A percentile compares a stretch with the other conserved stretches of the same genome.
Evolutionary conservation across 2,797 vertebrate species (phyloP).

Genomic region (Gadopsis marmoratus): DNA sequence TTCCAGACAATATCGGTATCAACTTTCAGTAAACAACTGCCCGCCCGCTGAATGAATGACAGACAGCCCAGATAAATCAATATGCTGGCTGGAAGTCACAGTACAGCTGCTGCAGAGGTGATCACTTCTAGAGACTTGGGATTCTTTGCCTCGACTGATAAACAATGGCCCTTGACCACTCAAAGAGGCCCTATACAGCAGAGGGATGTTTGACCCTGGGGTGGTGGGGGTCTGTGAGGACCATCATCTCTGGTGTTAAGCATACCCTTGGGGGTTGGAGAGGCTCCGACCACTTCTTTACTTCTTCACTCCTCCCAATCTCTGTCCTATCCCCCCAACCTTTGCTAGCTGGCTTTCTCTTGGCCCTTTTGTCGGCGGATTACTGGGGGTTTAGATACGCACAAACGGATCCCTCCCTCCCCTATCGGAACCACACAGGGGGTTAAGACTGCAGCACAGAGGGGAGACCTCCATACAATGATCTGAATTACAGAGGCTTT

Average conservation of each 20-base stretch:
- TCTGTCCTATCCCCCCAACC: constrained; percentile 61
- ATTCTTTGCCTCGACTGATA: constrained; percentile 45
- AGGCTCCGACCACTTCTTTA: constrained; percentile 60
- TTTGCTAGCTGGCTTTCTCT: constrained; percentile 65
- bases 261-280: constrained; percentile 63
- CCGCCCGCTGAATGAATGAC: constrained; percentile 64
- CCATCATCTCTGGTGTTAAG: constrained; percentile 69
- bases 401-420: constrained; percentile 65
- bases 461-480: constrained; percentile 74
- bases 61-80: constrained; percentile 65
- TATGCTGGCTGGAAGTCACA: constrained; percentile 49
- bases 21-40: constrained; percentile 76
- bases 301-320: constrained; percentile 73
- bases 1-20: constrained; percentile 78
- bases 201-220: constrained; percentile 23
- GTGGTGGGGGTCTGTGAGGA: constrained; percentile 33
- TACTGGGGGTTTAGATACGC: constrained; percentile 73
- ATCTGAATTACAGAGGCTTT: constrained; percentile 73
- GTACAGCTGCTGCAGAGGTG: constrained; percentile 43
- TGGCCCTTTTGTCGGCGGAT: constrained; percentile 75
- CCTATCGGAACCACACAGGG: constrained; percentile 73
- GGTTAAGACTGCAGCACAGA: constrained; percentile 72
- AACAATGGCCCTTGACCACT: constrained; percentile 44
- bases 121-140: constrained; percentile 22
- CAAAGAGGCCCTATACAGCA: constrained; percentile 28